These are phyloP conservation scores for Macrosiphum euphorbiae DNA, from an alignment of 2,888 invertebrate genomes.

Conservation along the genomic window DNA sequence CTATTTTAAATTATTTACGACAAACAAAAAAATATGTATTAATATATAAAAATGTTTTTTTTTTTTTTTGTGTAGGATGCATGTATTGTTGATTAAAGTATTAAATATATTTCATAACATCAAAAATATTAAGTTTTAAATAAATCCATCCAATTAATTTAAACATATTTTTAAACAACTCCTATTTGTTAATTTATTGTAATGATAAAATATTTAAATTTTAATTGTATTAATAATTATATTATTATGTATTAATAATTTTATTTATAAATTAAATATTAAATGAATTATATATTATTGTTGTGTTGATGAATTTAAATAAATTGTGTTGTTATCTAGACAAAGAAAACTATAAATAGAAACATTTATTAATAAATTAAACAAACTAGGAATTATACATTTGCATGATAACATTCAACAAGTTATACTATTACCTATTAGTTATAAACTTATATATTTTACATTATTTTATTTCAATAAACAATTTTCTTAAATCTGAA, in stretches of 20 bases:
- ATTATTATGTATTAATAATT: constrained; percentile 42
- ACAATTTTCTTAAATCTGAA: neutral
- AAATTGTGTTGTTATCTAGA: constrained; percentile 21
- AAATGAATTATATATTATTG: constrained; percentile 50
- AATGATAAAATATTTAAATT: constrained; percentile 41
- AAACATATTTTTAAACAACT: constrained; percentile 24
- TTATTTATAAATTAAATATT: constrained; percentile 53
- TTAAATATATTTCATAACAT: constrained; percentile 20
- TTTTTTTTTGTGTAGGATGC: neutral
- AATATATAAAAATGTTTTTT: constrained; percentile 18
- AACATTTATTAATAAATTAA: constrained; percentile 1
- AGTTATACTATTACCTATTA: neutral
- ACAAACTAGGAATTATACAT: constrained; percentile 22
- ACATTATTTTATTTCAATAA: neutral
- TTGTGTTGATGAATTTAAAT: constrained; percentile 49
- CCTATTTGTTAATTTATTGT: constrained; percentile 37
- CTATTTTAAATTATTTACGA: neutral
- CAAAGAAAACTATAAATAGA: neutral
- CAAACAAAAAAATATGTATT: neutral
- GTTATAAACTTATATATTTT: neutral
- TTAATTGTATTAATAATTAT: constrained; percentile 37
- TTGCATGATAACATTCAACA: neutral
- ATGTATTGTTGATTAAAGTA: constrained; percentile 36
- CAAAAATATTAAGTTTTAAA: constrained; percentile 20
- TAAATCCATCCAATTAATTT: constrained; percentile 48